phyloP scores from a whole-genome alignment of 2,113 vertebrate species.

The Trinectes maculatus region DNA sequence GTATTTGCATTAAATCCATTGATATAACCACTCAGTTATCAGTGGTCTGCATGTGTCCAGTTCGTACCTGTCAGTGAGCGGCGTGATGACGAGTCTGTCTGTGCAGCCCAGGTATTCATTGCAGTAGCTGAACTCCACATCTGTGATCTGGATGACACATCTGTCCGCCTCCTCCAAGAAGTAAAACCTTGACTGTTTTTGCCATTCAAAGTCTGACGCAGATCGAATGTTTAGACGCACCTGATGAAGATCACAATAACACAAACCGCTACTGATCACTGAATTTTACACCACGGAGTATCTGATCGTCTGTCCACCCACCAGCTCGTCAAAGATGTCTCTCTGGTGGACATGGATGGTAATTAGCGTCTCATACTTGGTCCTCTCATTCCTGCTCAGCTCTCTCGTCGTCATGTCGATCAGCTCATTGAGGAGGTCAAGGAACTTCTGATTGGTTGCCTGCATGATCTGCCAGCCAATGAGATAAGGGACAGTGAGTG shows the following conservation, averaged over 20 bases:
- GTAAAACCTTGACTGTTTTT: conserved; percentile 93
- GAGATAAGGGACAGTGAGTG: background rate
- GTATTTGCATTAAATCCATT: too few relatives aligned
- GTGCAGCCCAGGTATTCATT: conserved; percentile 95
- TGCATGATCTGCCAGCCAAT: conserved; percentile 82
- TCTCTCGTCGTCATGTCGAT: conserved; percentile 89
- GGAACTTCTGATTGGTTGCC: conserved; percentile 86
- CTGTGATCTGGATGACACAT: conserved; percentile 88
- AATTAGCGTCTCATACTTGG: conserved; percentile 91
- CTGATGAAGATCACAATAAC: conserved; percentile 59
- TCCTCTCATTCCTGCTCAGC: conserved; percentile 87
- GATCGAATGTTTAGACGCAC: conserved; percentile 87
- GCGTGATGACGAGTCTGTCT: conserved; percentile 92
- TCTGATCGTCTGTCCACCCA: conserved; percentile 58
- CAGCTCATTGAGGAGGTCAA: conserved; percentile 89
- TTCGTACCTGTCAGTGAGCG: conserved; percentile 81
- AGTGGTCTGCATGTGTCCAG: background rate
- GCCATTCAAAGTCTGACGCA: conserved; percentile 89
- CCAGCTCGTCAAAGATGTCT: conserved; percentile 94
- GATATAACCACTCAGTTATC: background rate
- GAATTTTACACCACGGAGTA: accelerated
- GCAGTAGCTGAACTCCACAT: conserved; percentile 91
- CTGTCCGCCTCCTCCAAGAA: conserved; percentile 87
- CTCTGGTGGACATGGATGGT: conserved; percentile 94
- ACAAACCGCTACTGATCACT: background rate